A percentile compares a stretch with the other conserved stretches of the same genome.
These are phyloP conservation scores for Rhyacophila evoluta DNA, from an alignment of 2,888 invertebrate genomes.

Conservation along the genomic window DNA sequence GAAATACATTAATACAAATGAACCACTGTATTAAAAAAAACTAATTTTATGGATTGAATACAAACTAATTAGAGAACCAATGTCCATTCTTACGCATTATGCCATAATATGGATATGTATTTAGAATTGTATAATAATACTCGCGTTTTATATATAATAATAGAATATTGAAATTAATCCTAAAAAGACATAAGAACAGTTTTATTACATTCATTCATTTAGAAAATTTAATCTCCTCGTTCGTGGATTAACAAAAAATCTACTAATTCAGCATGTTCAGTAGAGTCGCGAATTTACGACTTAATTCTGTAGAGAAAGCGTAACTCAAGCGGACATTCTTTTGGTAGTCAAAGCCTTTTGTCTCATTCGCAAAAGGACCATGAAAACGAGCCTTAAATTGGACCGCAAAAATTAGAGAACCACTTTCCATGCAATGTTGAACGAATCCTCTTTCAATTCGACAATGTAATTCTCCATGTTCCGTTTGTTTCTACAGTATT, in stretches of 20 bases:
- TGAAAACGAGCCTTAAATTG: conserved; percentile 9
- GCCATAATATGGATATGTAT: too few species aligned
- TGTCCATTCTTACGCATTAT: too few species aligned
- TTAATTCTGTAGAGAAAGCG: not conserved
- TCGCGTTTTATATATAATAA: too few species aligned
- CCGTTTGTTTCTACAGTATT: too few species aligned
- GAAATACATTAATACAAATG: too few species aligned
- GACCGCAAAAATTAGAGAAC: conserved; percentile 1
- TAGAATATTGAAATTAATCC: too few species aligned
- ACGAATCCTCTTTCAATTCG: not conserved
- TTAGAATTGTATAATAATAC: too few species aligned
- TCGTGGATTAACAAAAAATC: not conserved
- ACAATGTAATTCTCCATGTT: not conserved
- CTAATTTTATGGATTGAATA: too few species aligned
- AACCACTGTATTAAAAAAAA: too few species aligned
- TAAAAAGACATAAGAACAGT: too few species aligned
- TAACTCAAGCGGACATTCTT: not conserved
- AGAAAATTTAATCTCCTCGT: not conserved
- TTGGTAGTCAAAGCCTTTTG: conserved; percentile 2
- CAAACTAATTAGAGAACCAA: too few species aligned
- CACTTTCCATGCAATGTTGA: not conserved
- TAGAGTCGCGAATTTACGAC: not conserved
- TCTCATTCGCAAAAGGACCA: not conserved
- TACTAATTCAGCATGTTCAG: not conserved
- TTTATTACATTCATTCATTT: too few species aligned